These are phyloP conservation scores for Paedocypris micromegethes DNA, from an alignment of 2,797 vertebrate genomes.

Conservation along the genomic window DNA sequence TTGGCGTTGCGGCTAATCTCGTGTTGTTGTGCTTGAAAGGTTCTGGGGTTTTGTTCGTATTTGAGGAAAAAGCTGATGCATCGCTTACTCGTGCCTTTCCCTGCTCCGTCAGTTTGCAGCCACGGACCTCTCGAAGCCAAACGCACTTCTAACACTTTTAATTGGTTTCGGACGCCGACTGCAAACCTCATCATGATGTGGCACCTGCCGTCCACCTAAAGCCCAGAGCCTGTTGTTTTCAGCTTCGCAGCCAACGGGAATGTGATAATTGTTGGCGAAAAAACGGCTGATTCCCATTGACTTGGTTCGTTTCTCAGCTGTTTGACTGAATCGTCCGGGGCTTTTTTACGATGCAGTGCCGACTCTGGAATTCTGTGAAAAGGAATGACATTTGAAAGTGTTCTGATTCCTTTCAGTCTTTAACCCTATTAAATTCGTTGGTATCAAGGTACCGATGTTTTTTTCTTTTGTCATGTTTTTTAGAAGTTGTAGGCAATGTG, in stretches of 20 bases:
- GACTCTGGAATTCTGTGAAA: too few species aligned
- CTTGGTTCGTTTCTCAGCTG: too few species aligned
- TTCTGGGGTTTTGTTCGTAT: background rate
- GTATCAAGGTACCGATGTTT: too few species aligned
- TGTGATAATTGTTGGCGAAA: conserved; percentile 30
- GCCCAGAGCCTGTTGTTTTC: conserved; percentile 23
- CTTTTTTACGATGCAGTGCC: too few species aligned
- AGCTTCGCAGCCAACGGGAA: conserved; percentile 11
- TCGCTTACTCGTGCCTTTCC: conserved; percentile 63
- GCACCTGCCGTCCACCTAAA: conserved; percentile 52
- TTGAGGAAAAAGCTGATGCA: conserved; percentile 47
- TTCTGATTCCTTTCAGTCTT: too few species aligned
- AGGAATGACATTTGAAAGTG: too few species aligned
- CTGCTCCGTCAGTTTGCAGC: conserved; percentile 63
- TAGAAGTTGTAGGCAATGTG: too few species aligned
- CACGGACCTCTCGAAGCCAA: conserved; percentile 53
- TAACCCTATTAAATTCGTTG: too few species aligned
- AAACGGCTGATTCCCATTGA: background rate
- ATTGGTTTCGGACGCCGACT: conserved; percentile 67
- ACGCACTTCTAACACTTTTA: conserved; percentile 66
- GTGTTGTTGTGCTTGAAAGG: conserved; percentile 5
- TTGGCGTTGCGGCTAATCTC: background rate
- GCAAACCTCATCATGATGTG: conserved; percentile 59
- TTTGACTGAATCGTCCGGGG: too few species aligned
- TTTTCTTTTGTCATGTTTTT: too few species aligned